Evolutionary conservation across 2,113 vertebrate genomes (phyloP), one percentile per base, ranked within the genome.

Genomic region (Procavia capensis): DNA sequence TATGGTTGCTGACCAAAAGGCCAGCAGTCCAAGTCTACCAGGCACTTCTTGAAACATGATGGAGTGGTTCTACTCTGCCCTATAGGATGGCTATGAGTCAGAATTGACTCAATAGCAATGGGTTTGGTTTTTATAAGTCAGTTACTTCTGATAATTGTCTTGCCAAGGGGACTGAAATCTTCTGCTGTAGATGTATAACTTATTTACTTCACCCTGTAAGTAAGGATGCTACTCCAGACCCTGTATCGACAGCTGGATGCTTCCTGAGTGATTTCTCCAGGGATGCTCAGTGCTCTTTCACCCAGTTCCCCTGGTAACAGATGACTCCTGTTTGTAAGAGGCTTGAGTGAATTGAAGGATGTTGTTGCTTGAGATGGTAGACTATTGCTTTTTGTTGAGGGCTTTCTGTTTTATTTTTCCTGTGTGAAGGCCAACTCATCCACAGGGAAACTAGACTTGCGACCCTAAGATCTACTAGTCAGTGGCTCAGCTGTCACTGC

Each of bases 401-500:
- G 50, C 45, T 85, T 90, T 93, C 64, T 72, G 54, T 29, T 47
- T 61, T 82, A 36, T 61, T 87, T 94, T 93, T 76, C 66, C 74
- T 61, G 11, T 50, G 19, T 68, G 45, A 89, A 91, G n/a, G 80
- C n/a, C 24, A 68, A 43, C 27, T 85, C 9, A 19, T 63, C 36
- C 36, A 72, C 14, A 11, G 50, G 59, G 76, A 45, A 88, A 84
- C 50, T 25, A 41, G 91, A 66, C 64, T 79, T 8, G 0, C 66
- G 80, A 84, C 57, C 59, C 47, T 39, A 39, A 90, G 84, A 50
- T 45, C 72, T 14, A 0, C 63, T 88, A 57, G 75, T 93, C 86
- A 72, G 68, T 39, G 68, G 0, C 6, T 79, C 4, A n/a, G 72
- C 39, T 8, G 10, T 81, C 82, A 20, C 8, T 8, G 27, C 31